Evolutionary conservation across 2,113 vertebrate species (phyloP).

Genomic region (Aspiorhynchus laticeps): DNA sequence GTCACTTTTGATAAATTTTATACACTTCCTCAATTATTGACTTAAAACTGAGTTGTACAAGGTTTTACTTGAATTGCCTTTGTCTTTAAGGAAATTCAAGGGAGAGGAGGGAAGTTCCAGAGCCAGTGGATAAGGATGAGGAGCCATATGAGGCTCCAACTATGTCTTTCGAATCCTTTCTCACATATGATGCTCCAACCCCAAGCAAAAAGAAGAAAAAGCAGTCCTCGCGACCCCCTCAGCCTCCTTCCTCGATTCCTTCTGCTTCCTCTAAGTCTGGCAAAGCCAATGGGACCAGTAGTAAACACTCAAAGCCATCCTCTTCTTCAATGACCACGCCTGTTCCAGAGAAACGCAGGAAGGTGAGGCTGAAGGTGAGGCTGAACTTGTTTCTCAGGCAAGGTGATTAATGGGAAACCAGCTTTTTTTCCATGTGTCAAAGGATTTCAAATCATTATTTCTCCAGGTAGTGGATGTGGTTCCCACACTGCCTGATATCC

Average conservation of each 20-base stretch:
- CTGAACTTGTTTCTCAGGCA: not conserved
- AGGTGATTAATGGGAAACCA: not conserved
- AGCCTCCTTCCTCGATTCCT: slow-evolving; percentile 43
- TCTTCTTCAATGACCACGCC: slow-evolving; percentile 58
- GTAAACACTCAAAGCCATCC: slow-evolving; percentile 64
- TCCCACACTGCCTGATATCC: slow-evolving; percentile 87
- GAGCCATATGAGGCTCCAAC: slow-evolving; percentile 84
- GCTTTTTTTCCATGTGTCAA: not conserved
- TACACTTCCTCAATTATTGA: not conserved
- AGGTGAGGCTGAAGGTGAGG: too few relatives aligned
- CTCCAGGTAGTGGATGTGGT: slow-evolving; percentile 81
- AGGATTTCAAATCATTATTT: not conserved
- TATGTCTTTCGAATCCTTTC: slow-evolving; percentile 97
- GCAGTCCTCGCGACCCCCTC: slow-evolving; percentile 61
- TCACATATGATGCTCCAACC: slow-evolving; percentile 92
- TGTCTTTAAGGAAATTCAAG: slow-evolving; percentile 63
- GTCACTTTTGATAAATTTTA: not conserved
- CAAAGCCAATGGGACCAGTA: slow-evolving; percentile 70
- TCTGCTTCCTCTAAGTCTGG: slow-evolving; percentile 67
- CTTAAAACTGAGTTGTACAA: not conserved
- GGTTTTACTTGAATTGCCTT: not conserved
- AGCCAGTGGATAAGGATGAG: slow-evolving; percentile 72
- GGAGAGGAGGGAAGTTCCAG: slow-evolving; percentile 58
- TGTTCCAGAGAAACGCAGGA: slow-evolving; percentile 68
- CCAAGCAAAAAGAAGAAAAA: slow-evolving; percentile 94